Base-by-base conservation (phyloP, 2,888 invertebrate species). In the Leucophenga maculata region DNA sequence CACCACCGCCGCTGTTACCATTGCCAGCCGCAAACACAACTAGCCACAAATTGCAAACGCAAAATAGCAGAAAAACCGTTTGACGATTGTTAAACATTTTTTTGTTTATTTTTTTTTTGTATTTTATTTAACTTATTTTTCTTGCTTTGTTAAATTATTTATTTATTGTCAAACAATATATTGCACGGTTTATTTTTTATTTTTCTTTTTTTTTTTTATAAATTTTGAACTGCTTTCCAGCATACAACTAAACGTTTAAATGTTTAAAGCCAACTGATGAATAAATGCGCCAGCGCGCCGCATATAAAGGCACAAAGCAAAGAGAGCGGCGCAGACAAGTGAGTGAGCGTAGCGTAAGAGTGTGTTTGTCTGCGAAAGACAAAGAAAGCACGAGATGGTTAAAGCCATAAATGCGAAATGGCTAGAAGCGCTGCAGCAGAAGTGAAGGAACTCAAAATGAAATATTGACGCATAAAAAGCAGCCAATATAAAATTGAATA, bases 191-290 rank as follows among this genome's bases (percentile, higher is more conserved):
- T 68, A 60, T 48, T 54, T 48, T 44, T 39, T 54, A 13, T 68
- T 26, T 22, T 60, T 62, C 52, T 52, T 64, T 32, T 44, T 59
- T n/a, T 60, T 65, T 9, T 31, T 32, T 57, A 60, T 22, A 11
- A 39, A 11, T 39, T 39, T 39, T 39, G 8, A 39, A 39, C 8
- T 39, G 11, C 8, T 39, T 39, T 39, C 11, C 14, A 16, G 13
- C 9, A 18, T 18, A 62, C 60, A 20, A 64, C 46, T 64, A 22
- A 22, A 14, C 72, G 72, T 55, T 69, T 78, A 74, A 68, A 75
- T 71, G 82, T 74, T 76, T 73, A 75, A 78, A 77, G 74, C 74
- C 75, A 82, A 86, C 85, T 86, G 84, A 81, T 77, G 79, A 68
- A 74, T 74, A 72, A 71, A 74, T 67, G 75, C 78, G 77, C 67